Conservation (phyloP, 2,113 vertebrate genomes). For the Mormyrus iriodes region DNA sequence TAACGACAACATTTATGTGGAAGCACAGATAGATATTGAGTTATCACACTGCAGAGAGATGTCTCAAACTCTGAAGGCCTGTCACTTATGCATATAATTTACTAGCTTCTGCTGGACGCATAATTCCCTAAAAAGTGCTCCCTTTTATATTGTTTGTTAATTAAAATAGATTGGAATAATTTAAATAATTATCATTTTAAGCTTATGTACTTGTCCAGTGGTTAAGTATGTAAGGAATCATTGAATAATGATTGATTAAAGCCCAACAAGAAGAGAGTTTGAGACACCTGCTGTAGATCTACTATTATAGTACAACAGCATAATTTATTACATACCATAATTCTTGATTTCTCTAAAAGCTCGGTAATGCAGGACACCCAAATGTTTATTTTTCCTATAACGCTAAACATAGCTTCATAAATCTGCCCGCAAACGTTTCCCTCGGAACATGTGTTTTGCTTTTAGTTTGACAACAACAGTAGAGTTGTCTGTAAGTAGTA, state of each 20-base stretch:
- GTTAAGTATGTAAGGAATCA: neutral
- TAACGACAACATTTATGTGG: neutral
- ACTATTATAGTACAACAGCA: neutral
- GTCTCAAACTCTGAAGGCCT: neutral
- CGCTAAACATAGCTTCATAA: neutral
- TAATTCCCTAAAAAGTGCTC: no score
- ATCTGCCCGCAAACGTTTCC: neutral
- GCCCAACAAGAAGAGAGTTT: neutral
- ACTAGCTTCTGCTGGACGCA: neutral
- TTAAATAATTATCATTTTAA: neutral
- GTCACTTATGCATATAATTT: neutral
- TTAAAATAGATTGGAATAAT: neutral
- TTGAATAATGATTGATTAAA: neutral
- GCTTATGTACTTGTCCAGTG: neutral
- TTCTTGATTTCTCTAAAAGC: neutral
- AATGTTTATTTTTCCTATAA: conserved; percentile 28
- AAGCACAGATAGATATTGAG: neutral
- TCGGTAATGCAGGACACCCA: conserved; percentile 38
- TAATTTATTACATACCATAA: neutral
- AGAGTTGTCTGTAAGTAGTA: conserved; percentile 6
- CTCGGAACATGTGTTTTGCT: conserved; percentile 8
- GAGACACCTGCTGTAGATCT: neutral
- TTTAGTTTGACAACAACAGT: conserved; percentile 9
- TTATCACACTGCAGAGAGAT: neutral
- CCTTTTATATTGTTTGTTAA: neutral